Percentiles rank a stretch among this genome's conserved stretches.
Evolutionary conservation across 2,888 invertebrate species (phyloP).

Genomic region (Hartigia nigra): DNA sequence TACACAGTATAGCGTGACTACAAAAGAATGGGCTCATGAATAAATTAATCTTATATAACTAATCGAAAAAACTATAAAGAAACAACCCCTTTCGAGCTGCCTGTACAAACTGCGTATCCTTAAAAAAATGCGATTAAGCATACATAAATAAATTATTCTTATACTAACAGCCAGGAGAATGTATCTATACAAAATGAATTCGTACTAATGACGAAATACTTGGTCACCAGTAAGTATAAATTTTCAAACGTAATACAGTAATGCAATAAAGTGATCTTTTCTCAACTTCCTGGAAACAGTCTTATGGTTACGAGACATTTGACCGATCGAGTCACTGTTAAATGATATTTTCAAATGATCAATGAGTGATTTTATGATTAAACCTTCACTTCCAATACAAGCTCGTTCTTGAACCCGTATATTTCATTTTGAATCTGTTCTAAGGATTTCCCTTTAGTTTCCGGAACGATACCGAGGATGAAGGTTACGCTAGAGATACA

Average conservation of each 20-base stretch:
- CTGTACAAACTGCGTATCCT: neutral
- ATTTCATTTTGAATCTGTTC: conserved; percentile 36
- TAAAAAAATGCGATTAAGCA: neutral
- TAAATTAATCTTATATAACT: neutral
- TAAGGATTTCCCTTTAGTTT: conserved; percentile 37
- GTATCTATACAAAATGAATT: neutral
- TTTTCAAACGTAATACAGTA: neutral
- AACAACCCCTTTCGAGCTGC: neutral
- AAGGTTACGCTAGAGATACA: conserved; percentile 73
- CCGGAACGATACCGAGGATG: conserved; percentile 76
- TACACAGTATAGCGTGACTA: neutral
- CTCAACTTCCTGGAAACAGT: neutral
- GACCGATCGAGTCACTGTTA: neutral
- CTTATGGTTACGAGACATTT: neutral
- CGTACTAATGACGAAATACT: neutral
- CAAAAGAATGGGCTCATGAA: neutral
- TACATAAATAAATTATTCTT: neutral
- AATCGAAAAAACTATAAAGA: neutral
- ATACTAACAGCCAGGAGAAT: neutral
- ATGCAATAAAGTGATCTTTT: neutral
- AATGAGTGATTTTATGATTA: neutral
- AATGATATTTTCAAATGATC: neutral
- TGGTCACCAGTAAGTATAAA: neutral
- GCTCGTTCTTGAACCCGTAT: conserved; percentile 10
- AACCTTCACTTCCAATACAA: neutral